Base-by-base conservation (phyloP, 2,797 vertebrate species). In the Aplochiton taeniatus region DNA sequence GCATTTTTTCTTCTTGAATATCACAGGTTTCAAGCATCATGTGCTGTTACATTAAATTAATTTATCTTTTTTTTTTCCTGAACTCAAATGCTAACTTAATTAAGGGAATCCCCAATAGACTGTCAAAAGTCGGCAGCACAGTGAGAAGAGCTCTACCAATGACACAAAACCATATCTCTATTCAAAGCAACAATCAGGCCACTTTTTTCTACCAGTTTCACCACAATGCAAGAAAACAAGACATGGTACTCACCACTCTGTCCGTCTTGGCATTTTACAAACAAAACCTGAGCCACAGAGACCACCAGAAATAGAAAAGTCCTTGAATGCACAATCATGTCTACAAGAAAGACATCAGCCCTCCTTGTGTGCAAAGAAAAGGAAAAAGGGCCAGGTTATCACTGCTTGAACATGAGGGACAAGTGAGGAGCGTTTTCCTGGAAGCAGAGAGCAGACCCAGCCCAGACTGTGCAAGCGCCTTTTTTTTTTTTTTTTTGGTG, bases 361-460 rank as follows among this genome's bases (percentile, higher is more conserved):
- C 69, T 76, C 84, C 79, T 74, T 70, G 72, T 74, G 87, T 83
- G 70, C 73, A 84, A 82, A 86, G 70, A 51, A 49, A 80, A 52
- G 68, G 75, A 69, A 63, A 72, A 83, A 87, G 83, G 75, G 73
- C 82, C 80, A 87, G 83, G 85, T 85, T 90, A 88, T 91, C 87
- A 87, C 84, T 82, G 83, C 87, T 87, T 70, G 87, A 92, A 85
- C 91, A 92, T 91, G 89, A 90, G 90, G 80, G 31, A 31, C 31
- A 31, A 78, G 85, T 85, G 88, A 87, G 84, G 80, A 73, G 71
- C 85, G 31, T 31, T 89, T 92, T 91, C 90, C 91, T 90, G 88
- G 91, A 91, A 92, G 89, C 92, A 91, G 91, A 89, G 89, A 88
- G 92, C 91, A 91, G 92, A 93, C 93, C 93, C 93, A 92, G 85